Evolutionary conservation across 2,113 vertebrate species (phyloP).

Genomic region (Engystomops pustulosus): DNA sequence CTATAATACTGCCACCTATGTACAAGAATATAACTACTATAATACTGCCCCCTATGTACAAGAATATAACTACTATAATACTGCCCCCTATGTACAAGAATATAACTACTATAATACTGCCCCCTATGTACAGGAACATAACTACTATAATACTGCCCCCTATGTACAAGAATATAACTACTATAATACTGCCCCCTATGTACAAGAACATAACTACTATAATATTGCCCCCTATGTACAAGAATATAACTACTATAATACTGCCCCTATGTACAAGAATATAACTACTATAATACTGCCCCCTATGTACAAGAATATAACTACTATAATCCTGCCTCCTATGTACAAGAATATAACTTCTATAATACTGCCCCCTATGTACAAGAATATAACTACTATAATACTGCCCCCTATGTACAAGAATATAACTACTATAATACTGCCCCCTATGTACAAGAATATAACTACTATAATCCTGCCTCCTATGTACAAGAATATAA

Average conservation of each 20-base stretch:
- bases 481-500: constrained; percentile 6
- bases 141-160: not conserved
- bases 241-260: constrained; percentile 5
- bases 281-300: not conserved
- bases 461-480: not conserved
- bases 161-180: constrained; percentile 11
- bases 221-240: not conserved
- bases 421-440: constrained; percentile 8
- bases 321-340: not conserved
- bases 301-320: not conserved
- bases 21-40: not conserved
- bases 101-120: too few relatives aligned
- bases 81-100: not conserved
- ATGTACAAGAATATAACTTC: not conserved
- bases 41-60: constrained; percentile 2
- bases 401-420: not conserved
- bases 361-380: not conserved
- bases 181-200: not conserved
- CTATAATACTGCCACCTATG: not conserved
- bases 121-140: not conserved
- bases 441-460: not conserved
- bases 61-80: not conserved
- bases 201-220: constrained; percentile 4
- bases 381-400: constrained; percentile 20
- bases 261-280: not conserved